Evolutionary conservation across 1,140 invertebrate species (phyloP).

Genomic region (Rhyacophila brunnea): DNA sequence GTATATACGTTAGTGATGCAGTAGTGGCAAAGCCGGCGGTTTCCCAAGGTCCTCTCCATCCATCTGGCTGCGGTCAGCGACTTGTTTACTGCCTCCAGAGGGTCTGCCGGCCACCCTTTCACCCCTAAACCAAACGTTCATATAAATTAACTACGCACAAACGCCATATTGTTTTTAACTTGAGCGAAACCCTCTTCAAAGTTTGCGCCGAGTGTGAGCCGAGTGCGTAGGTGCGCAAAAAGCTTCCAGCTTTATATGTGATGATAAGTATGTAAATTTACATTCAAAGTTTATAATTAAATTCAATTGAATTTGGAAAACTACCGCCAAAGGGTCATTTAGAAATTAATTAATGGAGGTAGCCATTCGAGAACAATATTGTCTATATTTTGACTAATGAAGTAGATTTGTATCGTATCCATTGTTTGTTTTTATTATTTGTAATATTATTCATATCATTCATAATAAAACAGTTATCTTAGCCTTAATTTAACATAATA

Average conservation of each 20-base stretch:
- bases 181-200: constrained; percentile 25
- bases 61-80: constrained; percentile 21
- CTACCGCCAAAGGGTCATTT: constrained; percentile 16
- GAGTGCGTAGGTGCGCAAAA: neutral
- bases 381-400: neutral
- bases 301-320: constrained; percentile 14
- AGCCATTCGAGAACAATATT: neutral
- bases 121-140: constrained; percentile 3
- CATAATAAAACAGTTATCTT: too few relatives aligned
- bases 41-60: constrained; percentile 13
- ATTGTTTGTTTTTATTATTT: too few relatives aligned
- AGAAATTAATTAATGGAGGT: constrained; percentile 21
- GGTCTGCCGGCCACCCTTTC: neutral
- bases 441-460: too few relatives aligned
- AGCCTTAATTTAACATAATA: too few relatives aligned
- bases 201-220: constrained; percentile 7
- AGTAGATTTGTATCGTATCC: too few relatives aligned
- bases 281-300: constrained; percentile 26
- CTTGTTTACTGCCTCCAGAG: constrained; percentile 9
- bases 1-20: neutral
- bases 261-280: constrained; percentile 7
- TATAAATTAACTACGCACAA: constrained; percentile 25
- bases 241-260: too few relatives aligned
- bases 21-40: neutral
- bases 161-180: constrained; percentile 27